Conservation (phyloP, 1,140 invertebrate genomes). For the Grapholita molesta region DNA sequence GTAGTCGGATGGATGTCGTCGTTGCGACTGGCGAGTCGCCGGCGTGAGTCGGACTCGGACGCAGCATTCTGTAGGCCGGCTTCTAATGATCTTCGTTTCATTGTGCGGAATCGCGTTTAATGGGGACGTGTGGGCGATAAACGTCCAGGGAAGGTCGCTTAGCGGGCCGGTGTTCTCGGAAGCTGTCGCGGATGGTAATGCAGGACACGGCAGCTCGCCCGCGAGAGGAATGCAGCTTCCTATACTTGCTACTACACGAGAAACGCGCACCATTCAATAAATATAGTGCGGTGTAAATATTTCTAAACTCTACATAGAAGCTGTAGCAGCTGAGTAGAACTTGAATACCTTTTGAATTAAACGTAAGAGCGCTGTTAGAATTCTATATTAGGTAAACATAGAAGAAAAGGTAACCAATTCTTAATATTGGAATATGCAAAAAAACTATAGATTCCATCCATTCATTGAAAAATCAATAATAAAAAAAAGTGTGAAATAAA, state of each 20-base stretch:
- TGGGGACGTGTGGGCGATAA: conserved; percentile 51
- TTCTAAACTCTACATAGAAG: too few relatives aligned
- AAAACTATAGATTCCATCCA: too few relatives aligned
- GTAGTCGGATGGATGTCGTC: conserved; percentile 54
- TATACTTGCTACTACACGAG: not conserved
- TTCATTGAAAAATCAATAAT: too few relatives aligned
- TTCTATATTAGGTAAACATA: too few relatives aligned
- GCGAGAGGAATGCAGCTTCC: conserved; percentile 32
- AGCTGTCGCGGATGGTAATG: conserved; percentile 56
- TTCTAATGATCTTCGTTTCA: conserved; percentile 54
- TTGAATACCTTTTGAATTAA: not conserved
- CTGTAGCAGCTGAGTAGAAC: not conserved
- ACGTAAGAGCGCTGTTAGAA: too few relatives aligned
- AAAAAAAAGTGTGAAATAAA: too few relatives aligned
- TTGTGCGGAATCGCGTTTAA: conserved; percentile 44
- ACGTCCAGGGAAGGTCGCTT: conserved; percentile 44
- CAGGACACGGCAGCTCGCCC: conserved; percentile 43
- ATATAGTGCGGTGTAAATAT: not conserved
- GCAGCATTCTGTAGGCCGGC: conserved; percentile 38
- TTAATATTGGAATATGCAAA: too few relatives aligned
- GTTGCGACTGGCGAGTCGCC: conserved; percentile 45
- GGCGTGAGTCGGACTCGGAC: conserved; percentile 24
- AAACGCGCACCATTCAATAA: not conserved
- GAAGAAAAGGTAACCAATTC: too few relatives aligned
- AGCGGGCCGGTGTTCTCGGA: conserved; percentile 61